phyloP scores from a whole-genome alignment of 35 echinoderm and acorn worm species.

The Ophioderma brevispina region DNA sequence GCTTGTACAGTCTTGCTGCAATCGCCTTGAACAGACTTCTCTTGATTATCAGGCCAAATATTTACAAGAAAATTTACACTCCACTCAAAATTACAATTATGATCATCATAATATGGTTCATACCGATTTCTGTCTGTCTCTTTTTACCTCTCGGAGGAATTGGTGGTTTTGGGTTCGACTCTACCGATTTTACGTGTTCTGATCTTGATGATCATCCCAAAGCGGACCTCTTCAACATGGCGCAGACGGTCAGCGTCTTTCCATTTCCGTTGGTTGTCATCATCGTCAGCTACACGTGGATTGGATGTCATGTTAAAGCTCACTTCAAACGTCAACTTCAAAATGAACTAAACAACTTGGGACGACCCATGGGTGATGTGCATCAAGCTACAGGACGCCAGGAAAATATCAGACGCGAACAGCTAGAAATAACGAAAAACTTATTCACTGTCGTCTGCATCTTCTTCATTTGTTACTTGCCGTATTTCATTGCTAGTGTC shows the following conservation, averaged over 20 bases:
- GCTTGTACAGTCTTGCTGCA: slow-evolving; percentile 62
- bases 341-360: neutral
- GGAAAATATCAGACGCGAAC: slow-evolving; percentile 34
- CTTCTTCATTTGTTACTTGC: slow-evolving; percentile 49
- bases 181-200: slow-evolving; percentile 6
- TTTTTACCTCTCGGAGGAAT: neutral
- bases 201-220: slow-evolving; percentile 9
- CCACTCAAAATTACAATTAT: slow-evolving; percentile 22
- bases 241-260: neutral
- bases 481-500: slow-evolving; percentile 28
- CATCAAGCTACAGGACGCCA: neutral
- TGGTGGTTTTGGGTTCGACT: slow-evolving; percentile 21
- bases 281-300: neutral
- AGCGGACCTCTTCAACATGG: neutral
- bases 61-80: slow-evolving; percentile 35
- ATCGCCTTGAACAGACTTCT: slow-evolving; percentile 70
- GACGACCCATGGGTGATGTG: neutral
- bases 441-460: slow-evolving; percentile 63
- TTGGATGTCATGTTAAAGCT: slow-evolving; percentile 17
- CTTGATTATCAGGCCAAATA: slow-evolving; percentile 26
- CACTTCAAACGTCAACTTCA: slow-evolving; percentile 45
- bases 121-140: slow-evolving; percentile 14
- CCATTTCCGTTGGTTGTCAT: slow-evolving; percentile 13
- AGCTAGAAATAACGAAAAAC: slow-evolving; percentile 70
- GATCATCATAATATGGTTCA: slow-evolving; percentile 52